phyloP scores from a whole-genome alignment of 2,797 vertebrate species.

The Clarias fuscus region DNA sequence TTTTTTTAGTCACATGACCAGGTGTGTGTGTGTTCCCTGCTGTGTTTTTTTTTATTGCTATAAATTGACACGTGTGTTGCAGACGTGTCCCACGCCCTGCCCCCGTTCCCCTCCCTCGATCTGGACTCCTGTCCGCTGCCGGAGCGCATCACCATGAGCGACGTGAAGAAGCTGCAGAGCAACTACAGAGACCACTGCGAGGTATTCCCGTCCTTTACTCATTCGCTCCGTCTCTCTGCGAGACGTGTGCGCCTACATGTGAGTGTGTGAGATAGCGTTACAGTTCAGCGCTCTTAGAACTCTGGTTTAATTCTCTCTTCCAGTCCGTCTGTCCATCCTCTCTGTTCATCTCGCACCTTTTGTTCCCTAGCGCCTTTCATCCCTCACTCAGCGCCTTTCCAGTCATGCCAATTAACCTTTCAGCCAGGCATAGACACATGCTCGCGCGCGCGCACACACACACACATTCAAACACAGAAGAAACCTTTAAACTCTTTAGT shows the following conservation, averaged over 20 bases:
- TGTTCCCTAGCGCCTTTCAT: slow-evolving; percentile 75
- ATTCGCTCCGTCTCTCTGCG: neutral
- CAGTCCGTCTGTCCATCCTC: slow-evolving; percentile 46
- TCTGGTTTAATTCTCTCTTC: slow-evolving; percentile 11
- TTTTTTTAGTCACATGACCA: no score
- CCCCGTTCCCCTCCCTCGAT: slow-evolving; percentile 87
- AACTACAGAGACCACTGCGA: slow-evolving; percentile 94
- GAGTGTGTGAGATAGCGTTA: neutral
- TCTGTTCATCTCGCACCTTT: slow-evolving; percentile 70
- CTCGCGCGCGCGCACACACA: slow-evolving; percentile 16
- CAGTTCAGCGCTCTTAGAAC: neutral
- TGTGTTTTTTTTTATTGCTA: neutral
- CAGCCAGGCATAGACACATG: slow-evolving; percentile 49
- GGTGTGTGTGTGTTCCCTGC: slow-evolving; percentile 39
- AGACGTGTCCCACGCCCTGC: slow-evolving; percentile 88
- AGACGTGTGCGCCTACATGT: neutral
- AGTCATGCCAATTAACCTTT: slow-evolving; percentile 83
- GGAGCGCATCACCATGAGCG: slow-evolving; percentile 81
- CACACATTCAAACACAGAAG: neutral
- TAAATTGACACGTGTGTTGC: slow-evolving; percentile 20
- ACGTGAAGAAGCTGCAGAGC: slow-evolving; percentile 89
- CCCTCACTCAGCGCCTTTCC: slow-evolving; percentile 70
- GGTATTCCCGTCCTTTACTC: slow-evolving; percentile 70
- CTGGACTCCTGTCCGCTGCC: slow-evolving; percentile 80
- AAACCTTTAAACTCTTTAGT: neutral